Evolutionary conservation across 2,888 invertebrate species (phyloP).

Genomic region (Boloria selene): DNA sequence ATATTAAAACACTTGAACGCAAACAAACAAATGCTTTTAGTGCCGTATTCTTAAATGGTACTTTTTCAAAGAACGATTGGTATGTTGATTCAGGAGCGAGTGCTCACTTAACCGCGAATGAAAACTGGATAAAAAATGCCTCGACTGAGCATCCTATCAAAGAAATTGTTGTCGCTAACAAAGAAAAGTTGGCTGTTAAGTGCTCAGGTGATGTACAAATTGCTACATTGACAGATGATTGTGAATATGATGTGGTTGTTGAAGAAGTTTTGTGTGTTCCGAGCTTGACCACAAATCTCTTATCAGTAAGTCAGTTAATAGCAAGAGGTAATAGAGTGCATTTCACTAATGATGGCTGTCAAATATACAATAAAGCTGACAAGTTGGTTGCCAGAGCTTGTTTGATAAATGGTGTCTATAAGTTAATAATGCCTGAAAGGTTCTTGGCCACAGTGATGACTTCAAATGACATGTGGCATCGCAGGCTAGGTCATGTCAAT

Average conservation of each 20-base stretch:
- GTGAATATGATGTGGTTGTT: no score
- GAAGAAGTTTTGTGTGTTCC: no score
- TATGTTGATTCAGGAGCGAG: conserved; percentile 45
- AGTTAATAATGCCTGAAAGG: not conserved
- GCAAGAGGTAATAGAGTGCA: no score
- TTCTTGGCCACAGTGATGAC: not conserved
- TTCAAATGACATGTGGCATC: conserved; percentile 25
- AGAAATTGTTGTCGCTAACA: conserved; percentile 38
- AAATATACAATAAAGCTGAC: no score
- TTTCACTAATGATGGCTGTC: no score
- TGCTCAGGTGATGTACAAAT: conserved; percentile 36
- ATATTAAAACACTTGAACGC: no score
- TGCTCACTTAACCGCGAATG: conserved; percentile 34
- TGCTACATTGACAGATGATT: conserved; percentile 23
- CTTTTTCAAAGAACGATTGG: conserved; percentile 43
- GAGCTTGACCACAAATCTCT: no score
- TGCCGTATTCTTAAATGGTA: conserved; percentile 42
- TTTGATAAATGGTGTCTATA: no score
- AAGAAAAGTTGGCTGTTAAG: conserved; percentile 31
- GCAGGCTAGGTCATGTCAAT: conserved; percentile 36
- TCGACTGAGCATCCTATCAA: conserved; percentile 20
- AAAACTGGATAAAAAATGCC: conserved; percentile 34
- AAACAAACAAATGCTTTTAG: conserved; percentile 38
- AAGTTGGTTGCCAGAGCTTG: no score
- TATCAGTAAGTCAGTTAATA: no score